Evolutionary conservation across 2,113 vertebrate genomes (phyloP).

Genomic region (Toxostoma redivivum): DNA sequence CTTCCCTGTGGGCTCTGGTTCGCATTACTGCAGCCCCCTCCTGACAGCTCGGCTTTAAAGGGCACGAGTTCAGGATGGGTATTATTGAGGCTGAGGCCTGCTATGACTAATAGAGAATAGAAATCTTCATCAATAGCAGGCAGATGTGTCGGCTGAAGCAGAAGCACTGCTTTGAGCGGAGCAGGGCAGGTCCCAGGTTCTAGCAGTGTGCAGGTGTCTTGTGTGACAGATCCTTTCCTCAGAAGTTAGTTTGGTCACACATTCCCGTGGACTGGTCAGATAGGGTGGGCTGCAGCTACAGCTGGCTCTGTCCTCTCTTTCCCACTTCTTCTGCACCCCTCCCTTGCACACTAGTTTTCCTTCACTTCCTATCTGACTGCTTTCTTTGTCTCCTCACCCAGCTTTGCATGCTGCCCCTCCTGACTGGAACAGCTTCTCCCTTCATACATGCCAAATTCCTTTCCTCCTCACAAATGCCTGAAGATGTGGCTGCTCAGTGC

Average conservation of each 20-base stretch:
- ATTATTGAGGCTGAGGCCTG: background rate
- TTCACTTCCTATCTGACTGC: background rate
- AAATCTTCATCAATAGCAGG: background rate
- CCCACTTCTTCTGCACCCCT: background rate
- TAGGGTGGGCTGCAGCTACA: background rate
- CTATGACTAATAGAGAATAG: background rate
- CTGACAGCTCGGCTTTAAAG: constrained; percentile 10
- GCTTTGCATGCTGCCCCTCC: background rate
- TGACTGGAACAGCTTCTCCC: background rate
- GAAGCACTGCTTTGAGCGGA: background rate
- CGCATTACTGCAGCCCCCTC: background rate
- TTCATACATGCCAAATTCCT: background rate
- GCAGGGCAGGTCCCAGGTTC: rapidly evolving
- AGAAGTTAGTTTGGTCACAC: rapidly evolving
- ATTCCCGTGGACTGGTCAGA: rapidly evolving
- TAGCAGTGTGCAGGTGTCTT: rapidly evolving
- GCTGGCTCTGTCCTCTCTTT: background rate
- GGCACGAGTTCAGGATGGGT: background rate
- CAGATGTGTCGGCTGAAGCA: background rate
- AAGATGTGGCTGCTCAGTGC: background rate
- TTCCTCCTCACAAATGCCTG: background rate
- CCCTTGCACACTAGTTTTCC: background rate
- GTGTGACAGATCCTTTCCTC: rapidly evolving
- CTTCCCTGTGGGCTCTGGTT: constrained; percentile 13
- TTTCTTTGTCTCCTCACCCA: background rate